Percentiles rank a stretch among this genome's conserved stretches.
Evolutionary conservation across 2,888 invertebrate species (phyloP).

Genomic region (Cantharis flavilabris): DNA sequence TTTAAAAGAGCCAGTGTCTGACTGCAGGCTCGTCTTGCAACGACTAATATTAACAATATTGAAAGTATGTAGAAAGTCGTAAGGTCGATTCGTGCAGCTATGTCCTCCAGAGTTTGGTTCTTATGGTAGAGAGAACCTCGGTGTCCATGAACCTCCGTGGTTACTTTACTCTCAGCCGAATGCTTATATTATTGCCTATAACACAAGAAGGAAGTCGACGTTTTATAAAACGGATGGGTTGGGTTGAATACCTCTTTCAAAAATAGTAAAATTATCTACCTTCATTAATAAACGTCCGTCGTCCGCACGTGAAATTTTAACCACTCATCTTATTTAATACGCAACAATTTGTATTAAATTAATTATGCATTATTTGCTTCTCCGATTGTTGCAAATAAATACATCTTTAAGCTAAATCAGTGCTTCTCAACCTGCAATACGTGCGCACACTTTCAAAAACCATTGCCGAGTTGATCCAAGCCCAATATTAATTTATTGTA

Average conservation of each 20-base stretch:
- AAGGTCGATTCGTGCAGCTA: slow-evolving; percentile 31
- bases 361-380: neutral
- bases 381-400: neutral
- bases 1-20: slow-evolving; percentile 12
- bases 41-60: slow-evolving; percentile 39
- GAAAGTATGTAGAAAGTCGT: slow-evolving; percentile 40
- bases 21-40: slow-evolving; percentile 18
- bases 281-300: neutral
- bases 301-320: neutral
- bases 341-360: neutral
- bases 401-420: neutral
- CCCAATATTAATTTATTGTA: no score
- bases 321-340: neutral
- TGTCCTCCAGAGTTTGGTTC: slow-evolving; percentile 34
- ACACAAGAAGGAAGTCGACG: slow-evolving; percentile 13
- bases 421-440: neutral
- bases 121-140: slow-evolving; percentile 35
- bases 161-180: slow-evolving; percentile 8
- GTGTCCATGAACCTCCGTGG: slow-evolving; percentile 42
- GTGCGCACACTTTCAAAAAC: neutral
- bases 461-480: neutral
- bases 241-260: slow-evolving; percentile 1
- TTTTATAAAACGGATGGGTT: slow-evolving; percentile 8
- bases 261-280: neutral
- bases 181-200: neutral